A percentile compares a stretch with the other conserved stretches of the same genome.
These are phyloP conservation scores for Trigoniulus corallinus DNA, from an alignment of 1,140 invertebrate genomes.

Conservation along the genomic window DNA sequence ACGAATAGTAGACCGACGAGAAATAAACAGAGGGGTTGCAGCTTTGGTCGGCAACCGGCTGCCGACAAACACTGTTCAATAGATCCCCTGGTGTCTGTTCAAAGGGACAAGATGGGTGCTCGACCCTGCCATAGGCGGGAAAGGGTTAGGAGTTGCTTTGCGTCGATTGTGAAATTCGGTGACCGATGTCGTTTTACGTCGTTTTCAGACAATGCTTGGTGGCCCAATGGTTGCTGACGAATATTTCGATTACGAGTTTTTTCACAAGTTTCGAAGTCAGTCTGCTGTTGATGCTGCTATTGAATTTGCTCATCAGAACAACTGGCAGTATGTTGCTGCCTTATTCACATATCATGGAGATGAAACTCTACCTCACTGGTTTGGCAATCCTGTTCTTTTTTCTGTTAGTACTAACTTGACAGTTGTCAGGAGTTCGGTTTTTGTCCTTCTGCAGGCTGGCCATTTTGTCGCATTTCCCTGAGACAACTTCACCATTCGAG, in stretches of 20 bases:
- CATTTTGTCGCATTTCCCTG: constrained; percentile 55
- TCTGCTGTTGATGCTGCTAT: constrained; percentile 38
- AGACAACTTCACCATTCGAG: constrained; percentile 47
- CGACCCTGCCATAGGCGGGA: too few species aligned
- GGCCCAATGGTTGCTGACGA: constrained; percentile 26
- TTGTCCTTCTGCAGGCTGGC: constrained; percentile 28
- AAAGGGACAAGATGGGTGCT: too few species aligned
- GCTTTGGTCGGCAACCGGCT: too few species aligned
- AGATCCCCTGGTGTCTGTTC: constrained; percentile 9
- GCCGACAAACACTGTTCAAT: constrained; percentile 8
- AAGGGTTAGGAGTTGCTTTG: too few species aligned
- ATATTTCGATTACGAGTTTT: constrained; percentile 36
- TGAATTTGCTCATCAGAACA: constrained; percentile 42
- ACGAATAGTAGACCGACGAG: too few species aligned
- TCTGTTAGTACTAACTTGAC: neutral
- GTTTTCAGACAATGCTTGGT: constrained; percentile 27
- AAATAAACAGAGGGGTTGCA: too few species aligned
- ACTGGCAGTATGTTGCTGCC: constrained; percentile 37
- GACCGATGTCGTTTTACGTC: constrained; percentile 10
- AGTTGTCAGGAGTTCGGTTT: neutral
- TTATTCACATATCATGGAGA: constrained; percentile 53
- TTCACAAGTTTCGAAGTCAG: constrained; percentile 38
- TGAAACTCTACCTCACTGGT: constrained; percentile 41
- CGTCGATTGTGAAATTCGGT: neutral
- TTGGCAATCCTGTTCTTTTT: neutral